Percentiles rank a stretch among this genome's conserved stretches.
phyloP scores from a whole-genome alignment of 2,113 vertebrate species.

The Peromyscus polionotus region DNA sequence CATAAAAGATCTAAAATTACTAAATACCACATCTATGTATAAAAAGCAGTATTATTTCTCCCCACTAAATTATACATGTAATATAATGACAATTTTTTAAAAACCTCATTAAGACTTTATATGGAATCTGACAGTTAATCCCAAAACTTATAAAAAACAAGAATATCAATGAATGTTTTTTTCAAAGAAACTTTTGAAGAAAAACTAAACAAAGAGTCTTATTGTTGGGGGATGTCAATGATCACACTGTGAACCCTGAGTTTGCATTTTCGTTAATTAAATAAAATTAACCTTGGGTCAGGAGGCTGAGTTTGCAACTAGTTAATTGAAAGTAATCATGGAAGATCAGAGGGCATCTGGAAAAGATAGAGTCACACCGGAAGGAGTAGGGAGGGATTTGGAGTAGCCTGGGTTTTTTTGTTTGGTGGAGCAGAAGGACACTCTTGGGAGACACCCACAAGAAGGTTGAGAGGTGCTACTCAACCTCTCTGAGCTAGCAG shows the following conservation, averaged over 20 bases:
- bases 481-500: too few species aligned
- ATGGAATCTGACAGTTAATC: background rate
- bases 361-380: too few species aligned
- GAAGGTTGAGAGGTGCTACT: too few species aligned
- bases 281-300: background rate
- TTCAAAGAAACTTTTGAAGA: slow-evolving; percentile 18
- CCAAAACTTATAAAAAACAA: slow-evolving; percentile 38
- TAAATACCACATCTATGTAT: background rate
- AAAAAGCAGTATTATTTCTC: background rate
- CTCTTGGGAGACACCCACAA: too few species aligned
- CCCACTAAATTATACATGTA: slow-evolving; percentile 14
- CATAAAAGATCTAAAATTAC: slow-evolving; percentile 13
- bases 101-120: background rate
- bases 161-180: slow-evolving; percentile 32
- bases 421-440: background rate
- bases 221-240: too few species aligned
- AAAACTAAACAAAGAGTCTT: background rate
- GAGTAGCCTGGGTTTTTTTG: too few species aligned
- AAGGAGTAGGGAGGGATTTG: too few species aligned
- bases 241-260: too few species aligned
- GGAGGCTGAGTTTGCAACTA: too few species aligned
- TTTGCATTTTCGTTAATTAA: background rate
- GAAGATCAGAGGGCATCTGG: too few species aligned
- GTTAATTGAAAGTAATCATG: too few species aligned
- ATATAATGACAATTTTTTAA: background rate